These are phyloP conservation scores for Copsychus sechellarum DNA, from an alignment of 2,113 vertebrate species.

Conservation along the genomic window DNA sequence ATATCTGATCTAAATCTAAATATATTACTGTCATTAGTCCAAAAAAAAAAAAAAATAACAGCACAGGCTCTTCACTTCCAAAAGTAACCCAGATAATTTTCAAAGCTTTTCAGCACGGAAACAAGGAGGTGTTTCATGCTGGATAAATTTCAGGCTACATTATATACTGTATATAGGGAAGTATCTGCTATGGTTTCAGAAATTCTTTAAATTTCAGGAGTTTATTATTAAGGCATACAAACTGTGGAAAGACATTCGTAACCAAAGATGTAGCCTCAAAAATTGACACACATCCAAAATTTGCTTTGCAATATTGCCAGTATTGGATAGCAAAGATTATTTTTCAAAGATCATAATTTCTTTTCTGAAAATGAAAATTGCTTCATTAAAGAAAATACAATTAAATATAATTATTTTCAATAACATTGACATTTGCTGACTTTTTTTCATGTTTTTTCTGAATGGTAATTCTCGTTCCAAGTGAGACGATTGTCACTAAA, in stretches of 20 bases:
- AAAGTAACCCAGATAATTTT: neutral
- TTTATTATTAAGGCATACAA: neutral
- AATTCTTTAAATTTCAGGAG: neutral
- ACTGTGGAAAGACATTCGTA: neutral
- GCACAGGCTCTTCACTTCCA: neutral
- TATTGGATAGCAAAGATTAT: slow-evolving; percentile 12
- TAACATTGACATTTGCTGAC: slow-evolving; percentile 3
- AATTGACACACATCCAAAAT: neutral
- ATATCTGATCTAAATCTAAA: neutral
- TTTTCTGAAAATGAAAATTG: slow-evolving; percentile 38
- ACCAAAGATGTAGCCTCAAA: neutral
- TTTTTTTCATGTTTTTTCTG: neutral
- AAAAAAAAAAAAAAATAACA: fast-evolving
- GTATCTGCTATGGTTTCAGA: neutral
- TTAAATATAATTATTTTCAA: slow-evolving; percentile 63
- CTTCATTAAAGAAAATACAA: slow-evolving; percentile 49
- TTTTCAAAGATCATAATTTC: slow-evolving; percentile 33
- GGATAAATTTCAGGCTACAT: neutral
- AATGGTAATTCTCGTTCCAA: neutral
- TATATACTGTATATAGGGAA: neutral
- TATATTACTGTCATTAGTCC: neutral
- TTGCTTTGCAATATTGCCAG: neutral
- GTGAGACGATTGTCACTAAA: neutral
- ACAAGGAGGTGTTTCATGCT: neutral
- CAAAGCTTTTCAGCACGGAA: neutral